phyloP scores from a whole-genome alignment of 2,797 vertebrate genomes.

The Myiotriccus ornatus region DNA sequence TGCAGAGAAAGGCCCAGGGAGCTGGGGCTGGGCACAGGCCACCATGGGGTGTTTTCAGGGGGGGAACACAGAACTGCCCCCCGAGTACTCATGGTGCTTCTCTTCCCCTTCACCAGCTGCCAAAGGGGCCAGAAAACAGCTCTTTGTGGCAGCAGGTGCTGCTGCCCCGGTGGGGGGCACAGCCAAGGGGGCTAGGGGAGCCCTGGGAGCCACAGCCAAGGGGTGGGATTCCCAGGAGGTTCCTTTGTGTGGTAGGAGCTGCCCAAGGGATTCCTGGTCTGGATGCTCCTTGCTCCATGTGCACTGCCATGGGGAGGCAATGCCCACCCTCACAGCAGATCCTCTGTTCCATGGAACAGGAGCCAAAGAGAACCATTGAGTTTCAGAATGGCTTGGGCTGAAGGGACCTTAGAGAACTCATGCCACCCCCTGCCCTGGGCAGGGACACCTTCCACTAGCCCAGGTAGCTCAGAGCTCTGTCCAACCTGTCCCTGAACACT shows the following conservation, averaged over 20 bases:
- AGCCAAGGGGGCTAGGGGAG: not conserved
- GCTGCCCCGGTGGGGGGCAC: accelerated
- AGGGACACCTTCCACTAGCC: no score
- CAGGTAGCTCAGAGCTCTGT: not conserved
- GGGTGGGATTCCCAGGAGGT: not conserved
- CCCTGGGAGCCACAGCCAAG: not conserved
- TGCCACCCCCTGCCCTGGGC: not conserved
- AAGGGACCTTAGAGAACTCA: not conserved
- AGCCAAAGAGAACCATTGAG: not conserved
- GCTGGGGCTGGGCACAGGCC: not conserved
- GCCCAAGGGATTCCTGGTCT: not conserved
- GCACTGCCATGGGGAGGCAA: accelerated
- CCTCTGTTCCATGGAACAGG: no score
- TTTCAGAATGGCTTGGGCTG: not conserved
- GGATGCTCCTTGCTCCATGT: accelerated
- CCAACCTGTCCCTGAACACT: not conserved
- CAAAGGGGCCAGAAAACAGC: accelerated
- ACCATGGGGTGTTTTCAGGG: not conserved
- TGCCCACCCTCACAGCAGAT: accelerated
- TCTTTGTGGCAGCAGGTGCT: accelerated
- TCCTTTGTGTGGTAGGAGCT: not conserved
- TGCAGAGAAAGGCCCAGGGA: no score
- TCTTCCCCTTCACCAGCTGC: no score
- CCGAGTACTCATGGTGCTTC: no score
- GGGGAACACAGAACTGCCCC: not conserved